Base-by-base conservation (phyloP, 2,888 invertebrate genomes). In the Drosophila neotestacea region DNA sequence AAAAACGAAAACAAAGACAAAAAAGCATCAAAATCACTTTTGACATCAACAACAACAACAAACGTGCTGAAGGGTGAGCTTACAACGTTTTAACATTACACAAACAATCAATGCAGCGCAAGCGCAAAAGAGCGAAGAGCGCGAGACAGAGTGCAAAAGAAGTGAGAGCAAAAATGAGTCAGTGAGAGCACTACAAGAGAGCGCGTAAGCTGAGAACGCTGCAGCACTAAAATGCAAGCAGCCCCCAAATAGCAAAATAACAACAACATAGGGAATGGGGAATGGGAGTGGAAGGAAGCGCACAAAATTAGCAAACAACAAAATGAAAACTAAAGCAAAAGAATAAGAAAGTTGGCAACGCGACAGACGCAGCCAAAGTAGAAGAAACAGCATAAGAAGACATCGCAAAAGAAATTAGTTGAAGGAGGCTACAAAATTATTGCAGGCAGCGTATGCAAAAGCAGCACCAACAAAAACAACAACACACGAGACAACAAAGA, bases 21-120 rank as follows among this genome's bases (percentile, higher is more conserved):
- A 46, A 36, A 16, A 54, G 48, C 16, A 46, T 22, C 62, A 64
- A 81, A 77, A 79, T 65, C 66, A 60, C 72, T 56, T 72, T 65
- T 60, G 61, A 51, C 70, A 75, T 59, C 60, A 75, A 32, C 27
- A 58, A 39, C 54, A 65, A 59, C 10, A 46, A 56, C 55, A 61
- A 48, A 42, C 22, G 47, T 42, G 13, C 27, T 44, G 61, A 63
- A 38, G 52, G 50, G 75, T 41, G 58, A 70, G 84, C 70, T 85
- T 79, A 83, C 81, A 84, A 62, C 69, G 76, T 70, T 84, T 73
- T 77, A 70, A 80, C 85, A 70, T 84, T 75, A 81, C 87, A 86
- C 70, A 86, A 88, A 86, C 89, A 85, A 87, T 81, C 85, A 84
- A 87, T 81, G 88, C 79, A 75, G 62, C 89, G 87, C 85, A 70